Percentiles rank a stretch among this genome's conserved stretches.
Conservation (phyloP, 2,113 vertebrate species). For the Chitala chitala region DNA sequence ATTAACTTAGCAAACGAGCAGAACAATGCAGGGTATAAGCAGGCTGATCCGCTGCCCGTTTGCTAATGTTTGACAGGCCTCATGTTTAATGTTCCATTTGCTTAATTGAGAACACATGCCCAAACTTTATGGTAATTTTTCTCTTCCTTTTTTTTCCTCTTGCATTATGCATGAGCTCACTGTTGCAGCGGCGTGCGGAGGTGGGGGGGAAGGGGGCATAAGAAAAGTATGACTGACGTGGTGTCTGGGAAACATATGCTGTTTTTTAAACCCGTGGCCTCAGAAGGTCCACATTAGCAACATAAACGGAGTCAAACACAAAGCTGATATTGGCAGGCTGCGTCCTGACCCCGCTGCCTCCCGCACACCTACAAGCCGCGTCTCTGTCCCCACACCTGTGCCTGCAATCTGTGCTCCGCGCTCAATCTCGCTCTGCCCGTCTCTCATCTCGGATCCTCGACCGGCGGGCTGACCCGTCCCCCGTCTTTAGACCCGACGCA, state of each 20-base stretch:
- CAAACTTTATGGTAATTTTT: neutral
- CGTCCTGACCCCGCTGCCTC: neutral
- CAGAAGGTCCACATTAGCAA: neutral
- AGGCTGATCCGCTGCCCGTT: neutral
- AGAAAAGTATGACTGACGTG: neutral
- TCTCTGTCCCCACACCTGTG: neutral
- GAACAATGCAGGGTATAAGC: neutral
- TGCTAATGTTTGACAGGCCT: neutral
- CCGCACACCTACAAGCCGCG: neutral
- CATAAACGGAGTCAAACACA: neutral
- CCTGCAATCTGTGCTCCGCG: neutral
- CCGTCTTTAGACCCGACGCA: neutral
- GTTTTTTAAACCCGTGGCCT: slow-evolving; percentile 10
- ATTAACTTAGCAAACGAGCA: too few relatives aligned
- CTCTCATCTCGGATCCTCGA: neutral
- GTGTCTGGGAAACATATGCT: neutral
- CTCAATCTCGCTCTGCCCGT: neutral
- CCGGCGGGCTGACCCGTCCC: neutral
- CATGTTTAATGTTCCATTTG: neutral
- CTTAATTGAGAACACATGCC: neutral
- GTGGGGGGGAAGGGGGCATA: neutral
- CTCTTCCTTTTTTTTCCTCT: neutral
- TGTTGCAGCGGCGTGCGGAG: neutral
- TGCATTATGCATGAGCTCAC: neutral
- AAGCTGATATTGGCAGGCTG: neutral